phyloP scores from a whole-genome alignment of 2,797 vertebrate species.

The Podarcis lilfordi region DNA sequence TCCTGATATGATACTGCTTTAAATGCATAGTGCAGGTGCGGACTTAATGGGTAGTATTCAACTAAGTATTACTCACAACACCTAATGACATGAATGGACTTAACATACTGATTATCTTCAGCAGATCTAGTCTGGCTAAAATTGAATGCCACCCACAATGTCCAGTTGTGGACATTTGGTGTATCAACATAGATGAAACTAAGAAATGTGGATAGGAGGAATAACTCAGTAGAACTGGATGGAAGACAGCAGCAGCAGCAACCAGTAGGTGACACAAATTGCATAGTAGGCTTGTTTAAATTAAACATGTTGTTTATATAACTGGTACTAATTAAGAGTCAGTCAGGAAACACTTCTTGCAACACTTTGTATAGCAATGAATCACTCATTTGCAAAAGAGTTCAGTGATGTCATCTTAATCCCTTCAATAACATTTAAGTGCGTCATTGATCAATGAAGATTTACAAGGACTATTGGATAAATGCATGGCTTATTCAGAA shows the following conservation, averaged over 20 bases:
- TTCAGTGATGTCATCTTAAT: background rate
- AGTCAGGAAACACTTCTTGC: background rate
- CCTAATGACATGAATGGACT: no score
- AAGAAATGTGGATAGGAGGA: background rate
- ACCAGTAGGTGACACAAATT: background rate
- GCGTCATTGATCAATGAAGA: conserved; percentile 44
- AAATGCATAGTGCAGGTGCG: no score
- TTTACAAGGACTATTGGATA: conserved; percentile 61
- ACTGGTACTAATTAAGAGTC: background rate
- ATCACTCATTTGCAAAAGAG: conserved; percentile 42
- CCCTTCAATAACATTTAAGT: conserved; percentile 51
- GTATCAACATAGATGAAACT: background rate
- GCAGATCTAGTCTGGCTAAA: no score
- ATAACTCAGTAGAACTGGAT: background rate
- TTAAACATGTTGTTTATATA: background rate
- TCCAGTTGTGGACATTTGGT: background rate
- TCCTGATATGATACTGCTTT: no score
- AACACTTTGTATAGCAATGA: conserved; percentile 37
- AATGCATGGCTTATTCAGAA: conserved; percentile 28
- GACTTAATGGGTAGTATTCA: no score
- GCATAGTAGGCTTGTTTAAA: background rate
- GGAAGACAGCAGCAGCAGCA: background rate
- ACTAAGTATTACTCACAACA: no score
- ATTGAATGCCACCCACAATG: background rate
- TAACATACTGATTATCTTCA: no score